phyloP scores from a whole-genome alignment of 2,113 vertebrate genomes.

The Muntiacus reevesi region DNA sequence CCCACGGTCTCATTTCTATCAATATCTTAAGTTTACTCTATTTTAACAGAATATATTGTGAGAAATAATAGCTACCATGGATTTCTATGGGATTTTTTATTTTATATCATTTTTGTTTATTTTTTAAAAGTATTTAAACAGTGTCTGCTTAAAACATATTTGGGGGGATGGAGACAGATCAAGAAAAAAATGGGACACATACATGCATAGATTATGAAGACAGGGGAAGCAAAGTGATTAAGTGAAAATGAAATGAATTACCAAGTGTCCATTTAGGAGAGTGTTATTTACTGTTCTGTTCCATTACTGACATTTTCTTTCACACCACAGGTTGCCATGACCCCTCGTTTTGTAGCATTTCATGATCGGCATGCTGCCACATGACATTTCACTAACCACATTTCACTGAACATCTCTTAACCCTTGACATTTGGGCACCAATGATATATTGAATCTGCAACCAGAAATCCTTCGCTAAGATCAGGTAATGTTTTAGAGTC shows the following conservation, averaged over 20 bases:
- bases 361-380: conserved; percentile 37
- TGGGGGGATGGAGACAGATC: not conserved
- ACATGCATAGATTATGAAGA: not conserved
- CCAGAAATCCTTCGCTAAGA: conserved; percentile 42
- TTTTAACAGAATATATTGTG: not conserved
- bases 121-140: conserved; percentile 11
- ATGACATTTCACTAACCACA: conserved; percentile 60
- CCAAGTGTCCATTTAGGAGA: not conserved
- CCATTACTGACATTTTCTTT: conserved; percentile 62
- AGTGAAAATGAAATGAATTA: conserved; percentile 23
- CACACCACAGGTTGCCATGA: conserved; percentile 39
- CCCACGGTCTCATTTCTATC: not conserved
- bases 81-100: not conserved
- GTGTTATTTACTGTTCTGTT: conserved; percentile 28
- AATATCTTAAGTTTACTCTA: not conserved
- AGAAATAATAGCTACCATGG: not conserved
- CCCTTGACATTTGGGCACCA: conserved; percentile 35
- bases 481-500: not conserved
- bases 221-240: not conserved
- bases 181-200: not conserved
- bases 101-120: not conserved
- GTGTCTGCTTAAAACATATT: not conserved
- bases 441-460: conserved; percentile 25
- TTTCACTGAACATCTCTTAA: conserved; percentile 58
- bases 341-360: conserved; percentile 60